Conservation (phyloP, 2,113 vertebrate genomes). For the Notothenia rossii region DNA sequence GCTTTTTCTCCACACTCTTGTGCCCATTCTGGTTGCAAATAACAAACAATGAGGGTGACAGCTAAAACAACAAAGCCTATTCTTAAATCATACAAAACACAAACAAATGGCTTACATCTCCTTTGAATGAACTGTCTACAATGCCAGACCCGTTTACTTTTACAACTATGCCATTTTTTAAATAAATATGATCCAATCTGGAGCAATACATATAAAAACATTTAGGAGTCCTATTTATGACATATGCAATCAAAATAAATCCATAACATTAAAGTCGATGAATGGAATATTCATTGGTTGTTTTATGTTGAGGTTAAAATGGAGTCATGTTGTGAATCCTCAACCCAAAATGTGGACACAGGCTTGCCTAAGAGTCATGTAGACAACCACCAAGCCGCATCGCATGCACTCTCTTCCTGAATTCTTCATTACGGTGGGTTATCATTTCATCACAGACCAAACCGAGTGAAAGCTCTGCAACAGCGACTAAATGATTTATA, state of each 20-base stretch:
- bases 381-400: slow-evolving; percentile 18
- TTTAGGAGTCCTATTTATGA: background rate
- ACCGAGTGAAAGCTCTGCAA: slow-evolving; percentile 43
- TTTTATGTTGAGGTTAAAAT: background rate
- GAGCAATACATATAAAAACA: background rate
- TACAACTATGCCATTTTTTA: background rate
- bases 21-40: too few species aligned
- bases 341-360: background rate
- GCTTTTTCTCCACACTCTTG: too few species aligned
- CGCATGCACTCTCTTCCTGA: slow-evolving; percentile 33
- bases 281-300: background rate
- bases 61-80: too few species aligned
- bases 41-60: too few species aligned
- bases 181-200: background rate
- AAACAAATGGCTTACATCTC: too few species aligned
- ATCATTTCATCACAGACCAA: slow-evolving; percentile 46
- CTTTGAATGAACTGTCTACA: too few species aligned
- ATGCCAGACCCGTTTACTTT: background rate
- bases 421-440: slow-evolving; percentile 57
- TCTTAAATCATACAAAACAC: too few species aligned
- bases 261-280: background rate
- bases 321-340: background rate
- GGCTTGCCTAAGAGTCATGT: background rate
- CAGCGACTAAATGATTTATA: slow-evolving; percentile 55
- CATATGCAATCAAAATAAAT: background rate